Evolutionary conservation across 2,797 vertebrate genomes (phyloP).

Genomic region (Salarias fasciatus): DNA sequence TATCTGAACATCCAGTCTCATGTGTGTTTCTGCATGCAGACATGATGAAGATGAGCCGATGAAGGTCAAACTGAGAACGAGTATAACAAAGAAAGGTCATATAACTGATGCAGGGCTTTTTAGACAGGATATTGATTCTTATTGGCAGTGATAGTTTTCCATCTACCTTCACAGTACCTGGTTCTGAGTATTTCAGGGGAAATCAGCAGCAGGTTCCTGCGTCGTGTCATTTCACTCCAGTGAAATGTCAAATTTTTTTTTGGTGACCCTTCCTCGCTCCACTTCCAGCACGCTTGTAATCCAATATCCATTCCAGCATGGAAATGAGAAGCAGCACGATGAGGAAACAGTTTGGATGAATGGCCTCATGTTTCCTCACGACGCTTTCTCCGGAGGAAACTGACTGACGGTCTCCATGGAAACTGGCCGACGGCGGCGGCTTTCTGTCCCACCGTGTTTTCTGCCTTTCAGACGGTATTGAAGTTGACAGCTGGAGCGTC

Average conservation of each 20-base stretch:
- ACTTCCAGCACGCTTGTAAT: conserved; percentile 62
- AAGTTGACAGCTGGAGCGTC: conserved; percentile 73
- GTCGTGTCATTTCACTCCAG: conserved; percentile 3
- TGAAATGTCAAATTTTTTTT: conserved; percentile 27
- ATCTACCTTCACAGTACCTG: too few species aligned
- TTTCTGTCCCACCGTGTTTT: conserved; percentile 67
- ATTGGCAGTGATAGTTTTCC: too few species aligned
- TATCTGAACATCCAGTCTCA: too few species aligned
- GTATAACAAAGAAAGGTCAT: too few species aligned
- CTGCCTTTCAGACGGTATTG: conserved; percentile 76
- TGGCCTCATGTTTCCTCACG: conserved; percentile 76
- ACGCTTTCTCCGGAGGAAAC: conserved; percentile 72
- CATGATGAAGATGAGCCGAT: too few species aligned
- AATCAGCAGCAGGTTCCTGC: conserved; percentile 27
- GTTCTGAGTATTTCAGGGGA: conserved; percentile 12
- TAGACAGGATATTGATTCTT: too few species aligned
- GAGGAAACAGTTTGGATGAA: conserved; percentile 83
- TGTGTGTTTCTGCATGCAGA: too few species aligned
- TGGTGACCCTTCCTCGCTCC: conserved; percentile 8
- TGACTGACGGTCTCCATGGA: conserved; percentile 82
- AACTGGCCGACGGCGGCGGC: conserved; percentile 77
- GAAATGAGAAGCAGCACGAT: conserved; percentile 82
- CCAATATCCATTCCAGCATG: conserved; percentile 76
- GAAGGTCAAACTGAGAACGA: too few species aligned
- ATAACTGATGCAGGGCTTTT: too few species aligned